Conservation (phyloP, 1,140 invertebrate genomes). For the Zaprionus africanus region DNA sequence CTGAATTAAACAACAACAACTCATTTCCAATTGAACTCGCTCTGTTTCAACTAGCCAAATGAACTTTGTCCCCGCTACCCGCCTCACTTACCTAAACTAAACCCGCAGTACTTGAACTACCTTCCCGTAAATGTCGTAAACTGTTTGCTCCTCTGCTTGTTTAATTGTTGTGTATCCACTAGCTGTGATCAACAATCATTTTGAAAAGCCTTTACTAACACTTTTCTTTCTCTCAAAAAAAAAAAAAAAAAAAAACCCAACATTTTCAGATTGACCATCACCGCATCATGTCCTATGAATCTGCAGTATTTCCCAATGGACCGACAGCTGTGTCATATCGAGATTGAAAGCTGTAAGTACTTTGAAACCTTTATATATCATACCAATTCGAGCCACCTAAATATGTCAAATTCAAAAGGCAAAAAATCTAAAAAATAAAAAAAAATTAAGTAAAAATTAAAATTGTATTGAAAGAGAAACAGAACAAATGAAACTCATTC, state of each 20-base stretch:
- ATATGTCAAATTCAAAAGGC: slow-evolving; percentile 20
- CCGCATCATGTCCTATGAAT: slow-evolving; percentile 98
- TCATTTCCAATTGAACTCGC: slow-evolving; percentile 84
- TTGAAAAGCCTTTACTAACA: slow-evolving; percentile 48
- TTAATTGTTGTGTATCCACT: slow-evolving; percentile 55
- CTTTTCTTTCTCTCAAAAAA: slow-evolving; percentile 38
- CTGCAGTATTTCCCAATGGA: slow-evolving; percentile 99
- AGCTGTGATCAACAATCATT: slow-evolving; percentile 34
- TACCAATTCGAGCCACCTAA: neutral
- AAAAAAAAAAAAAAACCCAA: slow-evolving; percentile 36
- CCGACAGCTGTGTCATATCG: slow-evolving; percentile 97
- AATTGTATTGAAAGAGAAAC: slow-evolving; percentile 50
- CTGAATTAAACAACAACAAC: slow-evolving; percentile 48
- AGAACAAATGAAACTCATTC: slow-evolving; percentile 71
- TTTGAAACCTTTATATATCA: slow-evolving; percentile 52
- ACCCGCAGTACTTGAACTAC: slow-evolving; percentile 15
- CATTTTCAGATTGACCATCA: slow-evolving; percentile 94
- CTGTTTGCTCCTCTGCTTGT: slow-evolving; percentile 52
- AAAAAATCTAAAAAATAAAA: slow-evolving; percentile 24
- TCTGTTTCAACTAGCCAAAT: slow-evolving; percentile 66
- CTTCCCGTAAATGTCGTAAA: slow-evolving; percentile 42
- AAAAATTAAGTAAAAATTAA: slow-evolving; percentile 43
- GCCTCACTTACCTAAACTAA: neutral
- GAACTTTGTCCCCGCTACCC: slow-evolving; percentile 29
- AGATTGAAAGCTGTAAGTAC: slow-evolving; percentile 99